These are phyloP conservation scores for Litocranius walleri DNA, from an alignment of 2,113 vertebrate genomes.

Conservation along the genomic window DNA sequence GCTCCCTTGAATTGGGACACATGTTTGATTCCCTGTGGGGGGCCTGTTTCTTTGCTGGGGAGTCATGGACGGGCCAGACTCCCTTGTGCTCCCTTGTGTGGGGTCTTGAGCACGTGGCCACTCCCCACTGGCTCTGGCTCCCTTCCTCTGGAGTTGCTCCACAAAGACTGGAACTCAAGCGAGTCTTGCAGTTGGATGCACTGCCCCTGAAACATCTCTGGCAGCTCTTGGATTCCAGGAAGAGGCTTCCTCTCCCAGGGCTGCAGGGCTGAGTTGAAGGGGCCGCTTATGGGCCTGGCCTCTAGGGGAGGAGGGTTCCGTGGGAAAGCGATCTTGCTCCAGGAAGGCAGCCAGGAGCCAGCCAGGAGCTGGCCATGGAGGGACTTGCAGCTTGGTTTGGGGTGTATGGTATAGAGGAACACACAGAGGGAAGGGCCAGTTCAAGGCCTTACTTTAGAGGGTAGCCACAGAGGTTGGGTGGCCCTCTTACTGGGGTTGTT, in stretches of 20 bases:
- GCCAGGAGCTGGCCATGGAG: background rate
- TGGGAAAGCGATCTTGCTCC: rapidly evolving
- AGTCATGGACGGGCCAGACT: background rate
- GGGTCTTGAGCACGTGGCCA: rapidly evolving
- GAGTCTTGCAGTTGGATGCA: background rate
- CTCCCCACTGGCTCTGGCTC: background rate
- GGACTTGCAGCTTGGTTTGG: background rate
- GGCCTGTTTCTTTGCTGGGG: background rate
- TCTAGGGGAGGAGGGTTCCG: background rate
- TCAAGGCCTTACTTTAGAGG: background rate
- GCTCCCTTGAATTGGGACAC: background rate
- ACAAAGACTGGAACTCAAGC: background rate
- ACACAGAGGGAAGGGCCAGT: rapidly evolving
- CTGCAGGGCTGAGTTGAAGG: background rate
- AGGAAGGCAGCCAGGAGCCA: background rate
- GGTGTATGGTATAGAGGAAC: background rate
- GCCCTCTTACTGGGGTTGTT: background rate
- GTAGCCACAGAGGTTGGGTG: background rate
- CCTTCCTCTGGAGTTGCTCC: background rate
- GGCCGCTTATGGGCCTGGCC: too few species aligned
- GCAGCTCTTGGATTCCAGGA: background rate
- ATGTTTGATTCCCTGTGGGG: background rate
- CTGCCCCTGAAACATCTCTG: background rate
- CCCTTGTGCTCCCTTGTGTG: rapidly evolving
- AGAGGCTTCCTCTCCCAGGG: background rate